Conservation (phyloP, 2,797 vertebrate genomes). For the Galagoides demidoff region DNA sequence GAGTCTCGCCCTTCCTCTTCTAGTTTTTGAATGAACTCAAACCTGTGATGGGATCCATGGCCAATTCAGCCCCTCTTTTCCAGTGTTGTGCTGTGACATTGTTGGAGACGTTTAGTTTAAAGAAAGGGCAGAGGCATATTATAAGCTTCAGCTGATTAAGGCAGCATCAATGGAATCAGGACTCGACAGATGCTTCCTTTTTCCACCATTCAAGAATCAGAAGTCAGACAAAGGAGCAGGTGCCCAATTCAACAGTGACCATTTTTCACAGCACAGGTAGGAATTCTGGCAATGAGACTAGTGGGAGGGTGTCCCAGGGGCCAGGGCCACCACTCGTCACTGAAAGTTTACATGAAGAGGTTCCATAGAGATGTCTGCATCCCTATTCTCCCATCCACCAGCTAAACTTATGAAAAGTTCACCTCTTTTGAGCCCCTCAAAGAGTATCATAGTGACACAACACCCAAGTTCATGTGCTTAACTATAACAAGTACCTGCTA, state of each 20-base stretch:
- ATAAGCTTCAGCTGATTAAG: background rate
- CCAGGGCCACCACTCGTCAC: background rate
- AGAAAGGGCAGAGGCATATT: background rate
- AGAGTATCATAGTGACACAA: background rate
- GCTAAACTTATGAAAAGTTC: background rate
- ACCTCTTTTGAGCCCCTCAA: background rate
- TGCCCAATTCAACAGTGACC: background rate
- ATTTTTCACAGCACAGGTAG: background rate
- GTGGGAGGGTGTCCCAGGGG: too few species aligned
- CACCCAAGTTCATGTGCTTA: background rate
- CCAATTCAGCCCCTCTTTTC: background rate
- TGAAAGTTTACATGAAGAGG: background rate
- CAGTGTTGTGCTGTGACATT: background rate
- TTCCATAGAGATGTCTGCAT: background rate
- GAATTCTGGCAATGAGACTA: background rate
- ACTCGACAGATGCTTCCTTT: background rate
- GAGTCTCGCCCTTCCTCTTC: background rate
- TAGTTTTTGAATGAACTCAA: background rate
- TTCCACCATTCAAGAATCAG: background rate
- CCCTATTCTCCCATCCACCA: background rate
- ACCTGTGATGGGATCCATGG: rapidly evolving
- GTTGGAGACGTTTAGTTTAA: background rate
- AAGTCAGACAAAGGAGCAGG: background rate
- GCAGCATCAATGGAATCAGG: background rate
- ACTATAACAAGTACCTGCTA: background rate